A percentile compares a stretch with the other conserved stretches of the same genome.
These are phyloP conservation scores for Plutella xylostella DNA, from an alignment of 2,888 invertebrate species.

Conservation along the genomic window DNA sequence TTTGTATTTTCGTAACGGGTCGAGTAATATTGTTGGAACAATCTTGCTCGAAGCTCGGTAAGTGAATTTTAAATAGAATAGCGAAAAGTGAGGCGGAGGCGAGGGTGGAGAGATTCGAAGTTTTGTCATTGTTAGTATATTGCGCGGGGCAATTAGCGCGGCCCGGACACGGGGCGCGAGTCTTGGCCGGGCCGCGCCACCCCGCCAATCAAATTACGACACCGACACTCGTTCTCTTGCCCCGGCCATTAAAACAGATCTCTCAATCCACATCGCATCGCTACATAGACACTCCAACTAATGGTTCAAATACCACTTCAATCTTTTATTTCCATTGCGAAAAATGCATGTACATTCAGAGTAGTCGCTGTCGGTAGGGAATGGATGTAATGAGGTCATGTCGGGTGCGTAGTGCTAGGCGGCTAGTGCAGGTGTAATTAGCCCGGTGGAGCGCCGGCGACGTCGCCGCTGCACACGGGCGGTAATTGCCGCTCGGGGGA, in stretches of 20 bases:
- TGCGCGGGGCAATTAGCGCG: constrained; percentile 64
- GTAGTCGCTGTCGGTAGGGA: too few species aligned
- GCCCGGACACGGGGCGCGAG: constrained; percentile 42
- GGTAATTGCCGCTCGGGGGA: constrained; percentile 62
- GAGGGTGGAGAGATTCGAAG: constrained; percentile 45
- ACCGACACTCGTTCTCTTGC: constrained; percentile 31
- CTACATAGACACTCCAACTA: constrained; percentile 49
- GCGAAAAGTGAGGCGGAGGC: constrained; percentile 44
- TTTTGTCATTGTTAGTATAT: constrained; percentile 68
- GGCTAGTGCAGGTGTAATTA: constrained; percentile 22
- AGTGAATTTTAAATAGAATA: constrained; percentile 67
- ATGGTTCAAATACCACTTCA: constrained; percentile 31
- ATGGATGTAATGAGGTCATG: too few species aligned
- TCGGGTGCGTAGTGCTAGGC: not conserved
- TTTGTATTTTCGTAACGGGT: constrained; percentile 42
- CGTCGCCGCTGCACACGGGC: constrained; percentile 59
- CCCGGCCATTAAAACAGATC: constrained; percentile 42
- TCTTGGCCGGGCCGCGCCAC: constrained; percentile 33
- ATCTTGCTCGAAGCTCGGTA: constrained; percentile 55
- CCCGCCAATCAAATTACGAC: constrained; percentile 59
- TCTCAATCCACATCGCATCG: constrained; percentile 30
- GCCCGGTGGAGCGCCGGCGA: constrained; percentile 34
- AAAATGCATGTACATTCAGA: too few species aligned
- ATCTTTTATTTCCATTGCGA: too few species aligned
- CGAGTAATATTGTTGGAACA: constrained; percentile 33